phyloP scores from a whole-genome alignment of 2,113 vertebrate genomes.

The Anhinga anhinga region DNA sequence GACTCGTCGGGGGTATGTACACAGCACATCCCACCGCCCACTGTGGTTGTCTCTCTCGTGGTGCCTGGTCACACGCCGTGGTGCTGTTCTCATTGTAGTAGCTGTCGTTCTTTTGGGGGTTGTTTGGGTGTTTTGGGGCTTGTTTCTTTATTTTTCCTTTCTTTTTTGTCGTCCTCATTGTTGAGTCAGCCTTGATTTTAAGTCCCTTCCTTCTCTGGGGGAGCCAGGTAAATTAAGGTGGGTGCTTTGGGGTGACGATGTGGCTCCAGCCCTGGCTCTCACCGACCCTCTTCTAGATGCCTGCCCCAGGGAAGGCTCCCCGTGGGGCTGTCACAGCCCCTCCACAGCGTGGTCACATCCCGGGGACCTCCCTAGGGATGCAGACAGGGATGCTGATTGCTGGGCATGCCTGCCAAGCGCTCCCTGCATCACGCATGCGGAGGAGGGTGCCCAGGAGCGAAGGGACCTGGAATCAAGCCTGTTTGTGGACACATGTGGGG shows the following conservation, averaged over 20 bases:
- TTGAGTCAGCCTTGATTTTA: conserved; percentile 77
- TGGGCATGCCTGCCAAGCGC: not conserved
- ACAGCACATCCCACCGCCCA: conserved; percentile 57
- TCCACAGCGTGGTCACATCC: not conserved
- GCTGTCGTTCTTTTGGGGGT: conserved; percentile 13
- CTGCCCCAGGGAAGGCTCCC: not conserved
- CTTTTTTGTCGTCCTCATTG: conserved; percentile 38
- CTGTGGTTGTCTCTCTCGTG: conserved; percentile 63
- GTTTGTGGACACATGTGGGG: conserved; percentile 11
- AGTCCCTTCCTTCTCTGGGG: conserved; percentile 73
- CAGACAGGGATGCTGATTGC: not conserved
- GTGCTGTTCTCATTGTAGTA: conserved; percentile 60
- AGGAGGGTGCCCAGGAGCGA: conserved; percentile 17
- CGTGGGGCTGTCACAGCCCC: not conserved
- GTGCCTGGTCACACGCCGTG: conserved; percentile 64
- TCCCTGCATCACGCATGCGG: accelerated
- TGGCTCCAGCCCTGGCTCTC: not conserved
- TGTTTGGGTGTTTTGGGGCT: not conserved
- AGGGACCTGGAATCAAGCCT: conserved; percentile 79
- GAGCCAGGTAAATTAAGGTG: conserved; percentile 10
- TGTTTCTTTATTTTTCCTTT: not conserved
- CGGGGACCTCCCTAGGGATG: not conserved
- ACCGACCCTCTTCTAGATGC: accelerated
- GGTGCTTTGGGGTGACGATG: not conserved
- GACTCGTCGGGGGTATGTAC: conserved; percentile 94